Evolutionary conservation across 2,113 vertebrate species (phyloP), one percentile per base, ranked within the genome.

Genomic region (Hypanus sabinus): DNA sequence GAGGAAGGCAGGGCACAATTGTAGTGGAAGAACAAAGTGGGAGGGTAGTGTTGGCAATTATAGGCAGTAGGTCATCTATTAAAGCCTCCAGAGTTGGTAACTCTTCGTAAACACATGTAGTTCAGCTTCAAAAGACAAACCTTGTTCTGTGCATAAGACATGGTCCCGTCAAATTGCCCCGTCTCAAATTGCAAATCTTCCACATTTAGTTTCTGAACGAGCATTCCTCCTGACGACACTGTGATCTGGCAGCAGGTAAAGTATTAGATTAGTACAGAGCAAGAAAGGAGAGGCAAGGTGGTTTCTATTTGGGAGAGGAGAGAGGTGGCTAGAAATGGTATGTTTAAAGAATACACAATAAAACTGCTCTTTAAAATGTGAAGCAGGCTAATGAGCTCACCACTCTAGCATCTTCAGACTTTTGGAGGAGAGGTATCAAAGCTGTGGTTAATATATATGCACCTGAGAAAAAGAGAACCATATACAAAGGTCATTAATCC

Each of bases 101-200:
- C 18, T 73, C 71, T 24, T 70, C 14, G 68, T 10, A 18, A 70
- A 18, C 12, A 70, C 68, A 70, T 11, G 68, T 73, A 73, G 71
- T 73, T 73, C 22, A 73, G 22, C 71, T 24, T 73, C 20, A 65
- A 33, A n/a, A 12, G 3, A 93, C 80, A 94, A 94, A 98, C 98
- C 96, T 98, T 98, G 95, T 98, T 98, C 95, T 98, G 98, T 57
- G 98, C 97, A 57, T 98, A 98, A 73, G 96, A 97, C 97, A 97
- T 97, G 93, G 97, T 97, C 92, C 97, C 97, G 33, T 98, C 98
- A 94, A 98, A 98, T 0, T 96, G 90, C n/a, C 97, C 96, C 65
- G 92, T 97, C 95, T 95, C 97, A 0, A 96, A 97, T 96, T 98
- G 98, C 87, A 98, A 96, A 95, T 98, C 97, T 2, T 97, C 97